Evolutionary conservation across 2,797 vertebrate genomes (phyloP).

Genomic region (Florisuga fusca): DNA sequence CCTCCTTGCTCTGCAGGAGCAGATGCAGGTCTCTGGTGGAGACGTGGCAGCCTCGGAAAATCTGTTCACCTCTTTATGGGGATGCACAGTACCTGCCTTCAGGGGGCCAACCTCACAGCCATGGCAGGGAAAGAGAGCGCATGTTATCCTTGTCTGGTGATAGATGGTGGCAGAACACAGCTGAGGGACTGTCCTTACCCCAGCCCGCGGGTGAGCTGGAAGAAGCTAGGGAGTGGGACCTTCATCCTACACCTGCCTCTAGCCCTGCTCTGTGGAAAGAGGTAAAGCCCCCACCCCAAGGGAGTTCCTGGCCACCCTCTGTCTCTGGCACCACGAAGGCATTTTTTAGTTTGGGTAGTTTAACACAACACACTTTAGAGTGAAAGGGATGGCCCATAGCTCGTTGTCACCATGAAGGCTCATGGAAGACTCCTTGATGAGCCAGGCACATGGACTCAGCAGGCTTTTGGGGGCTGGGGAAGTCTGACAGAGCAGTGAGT

Average conservation of each 20-base stretch:
- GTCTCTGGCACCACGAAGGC: neutral
- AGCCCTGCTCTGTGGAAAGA: neutral
- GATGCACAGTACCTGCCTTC: neutral
- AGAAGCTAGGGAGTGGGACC: neutral
- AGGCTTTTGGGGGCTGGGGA: neutral
- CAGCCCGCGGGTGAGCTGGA: neutral
- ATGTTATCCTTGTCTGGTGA: neutral
- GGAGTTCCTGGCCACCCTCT: neutral
- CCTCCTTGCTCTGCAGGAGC: neutral
- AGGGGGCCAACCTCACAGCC: accelerated
- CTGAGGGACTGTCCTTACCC: neutral
- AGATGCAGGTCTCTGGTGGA: neutral
- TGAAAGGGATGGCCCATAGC: neutral
- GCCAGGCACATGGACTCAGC: accelerated
- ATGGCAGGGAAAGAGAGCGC: neutral
- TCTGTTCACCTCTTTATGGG: neutral
- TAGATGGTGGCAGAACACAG: neutral
- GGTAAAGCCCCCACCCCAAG: accelerated
- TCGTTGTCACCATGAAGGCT: neutral
- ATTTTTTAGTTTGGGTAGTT: neutral
- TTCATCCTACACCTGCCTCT: neutral
- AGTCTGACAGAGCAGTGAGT: neutral
- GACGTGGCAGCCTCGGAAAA: neutral
- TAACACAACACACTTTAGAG: accelerated
- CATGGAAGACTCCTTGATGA: neutral